phyloP scores from a whole-genome alignment of 1,140 invertebrate species.

The Metaphire vulgaris region DNA sequence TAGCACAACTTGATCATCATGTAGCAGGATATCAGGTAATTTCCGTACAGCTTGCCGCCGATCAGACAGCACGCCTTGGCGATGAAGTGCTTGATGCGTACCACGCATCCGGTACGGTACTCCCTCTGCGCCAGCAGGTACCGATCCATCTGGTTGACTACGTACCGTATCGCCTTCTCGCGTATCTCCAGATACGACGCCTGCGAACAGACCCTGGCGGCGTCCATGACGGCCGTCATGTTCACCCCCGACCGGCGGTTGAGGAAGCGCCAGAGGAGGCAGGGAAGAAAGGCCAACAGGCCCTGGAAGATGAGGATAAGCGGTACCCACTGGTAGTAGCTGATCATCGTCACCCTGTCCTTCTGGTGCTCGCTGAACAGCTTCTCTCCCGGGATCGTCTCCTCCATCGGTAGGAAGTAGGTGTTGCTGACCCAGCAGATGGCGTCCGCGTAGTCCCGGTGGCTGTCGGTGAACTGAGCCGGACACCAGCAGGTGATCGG shows the following conservation, averaged over 20 bases:
- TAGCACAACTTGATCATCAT: conserved; percentile 54
- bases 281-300: conserved; percentile 40
- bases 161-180: conserved; percentile 47
- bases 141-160: conserved; percentile 35
- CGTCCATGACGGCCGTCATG: conserved; percentile 35
- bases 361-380: conserved; percentile 25
- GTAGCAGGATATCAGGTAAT: conserved; percentile 53
- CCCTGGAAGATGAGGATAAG: conserved; percentile 54
- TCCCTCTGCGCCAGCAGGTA: conserved; percentile 23
- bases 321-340: conserved; percentile 56
- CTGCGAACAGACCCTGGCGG: conserved; percentile 38
- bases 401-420: conserved; percentile 54
- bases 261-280: conserved; percentile 56
- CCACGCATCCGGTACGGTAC: conserved; percentile 36
- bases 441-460: conserved; percentile 42
- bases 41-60: conserved; percentile 53
- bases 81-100: conserved; percentile 28
- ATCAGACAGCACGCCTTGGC: conserved; percentile 29
- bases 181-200: conserved; percentile 48
- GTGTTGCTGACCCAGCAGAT: conserved; percentile 55
- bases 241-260: conserved; percentile 55
- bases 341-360: conserved; percentile 32
- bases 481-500: conserved; percentile 52
- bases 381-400: conserved; percentile 44
- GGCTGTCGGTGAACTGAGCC: conserved; percentile 39